Conservation (phyloP, 2,888 invertebrate species). For the Alviniconcha strummeri region DNA sequence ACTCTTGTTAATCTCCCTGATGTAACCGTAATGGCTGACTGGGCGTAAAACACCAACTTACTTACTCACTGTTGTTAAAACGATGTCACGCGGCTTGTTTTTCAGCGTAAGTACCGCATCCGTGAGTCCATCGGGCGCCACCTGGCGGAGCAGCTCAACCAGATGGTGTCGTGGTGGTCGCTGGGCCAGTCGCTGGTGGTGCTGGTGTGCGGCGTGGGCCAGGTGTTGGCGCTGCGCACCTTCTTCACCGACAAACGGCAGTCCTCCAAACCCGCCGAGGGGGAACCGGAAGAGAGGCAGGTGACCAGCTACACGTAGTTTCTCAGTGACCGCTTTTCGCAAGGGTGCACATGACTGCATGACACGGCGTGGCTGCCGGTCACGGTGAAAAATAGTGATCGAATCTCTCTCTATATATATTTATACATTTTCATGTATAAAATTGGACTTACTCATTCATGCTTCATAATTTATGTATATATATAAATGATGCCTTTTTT, state of each 20-base stretch:
- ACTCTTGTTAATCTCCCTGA: no score
- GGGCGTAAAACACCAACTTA: no score
- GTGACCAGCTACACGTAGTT: neutral
- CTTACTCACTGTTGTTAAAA: no score
- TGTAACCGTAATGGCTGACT: no score
- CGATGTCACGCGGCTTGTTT: neutral
- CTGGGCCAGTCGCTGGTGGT: conserved; percentile 60
- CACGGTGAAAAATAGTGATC: neutral
- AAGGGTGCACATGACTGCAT: neutral
- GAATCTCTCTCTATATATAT: neutral
- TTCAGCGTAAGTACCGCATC: conserved; percentile 62
- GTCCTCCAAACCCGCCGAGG: conserved; percentile 24
- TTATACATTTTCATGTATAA: neutral
- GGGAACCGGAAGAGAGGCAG: conserved; percentile 12
- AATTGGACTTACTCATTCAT: neutral
- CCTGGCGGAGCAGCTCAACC: conserved; percentile 62
- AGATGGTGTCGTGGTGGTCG: conserved; percentile 65
- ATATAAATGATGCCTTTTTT: neutral
- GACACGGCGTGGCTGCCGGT: neutral
- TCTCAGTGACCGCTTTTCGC: neutral
- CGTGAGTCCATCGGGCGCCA: conserved; percentile 66
- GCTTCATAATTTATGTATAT: neutral
- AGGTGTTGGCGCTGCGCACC: conserved; percentile 64
- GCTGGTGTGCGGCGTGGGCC: conserved; percentile 66
- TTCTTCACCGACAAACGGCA: conserved; percentile 61